Percentiles rank a stretch among this genome's conserved stretches.
phyloP scores from a whole-genome alignment of 2,797 vertebrate species.

The Glossophaga mutica region DNA sequence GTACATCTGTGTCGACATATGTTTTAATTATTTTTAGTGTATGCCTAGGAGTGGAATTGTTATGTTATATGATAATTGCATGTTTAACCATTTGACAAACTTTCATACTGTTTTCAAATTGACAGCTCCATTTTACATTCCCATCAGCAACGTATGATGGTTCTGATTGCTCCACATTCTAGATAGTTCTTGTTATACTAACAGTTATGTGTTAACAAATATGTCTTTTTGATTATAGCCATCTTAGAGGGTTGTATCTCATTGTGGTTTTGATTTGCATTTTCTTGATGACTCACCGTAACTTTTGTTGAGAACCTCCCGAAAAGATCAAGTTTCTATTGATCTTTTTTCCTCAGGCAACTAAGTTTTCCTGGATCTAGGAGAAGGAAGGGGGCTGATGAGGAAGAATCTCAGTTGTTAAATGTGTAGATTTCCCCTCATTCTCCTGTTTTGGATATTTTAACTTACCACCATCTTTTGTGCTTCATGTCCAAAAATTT shows the following conservation, averaged over 20 bases:
- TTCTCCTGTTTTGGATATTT: not conserved
- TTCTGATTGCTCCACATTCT: not conserved
- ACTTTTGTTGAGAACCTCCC: not conserved
- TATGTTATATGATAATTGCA: not conserved
- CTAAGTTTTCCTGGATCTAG: not conserved
- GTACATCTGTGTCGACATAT: not conserved
- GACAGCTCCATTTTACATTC: not conserved
- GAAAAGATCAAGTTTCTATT: not conserved
- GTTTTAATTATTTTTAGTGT: not conserved
- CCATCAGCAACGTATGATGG: not conserved
- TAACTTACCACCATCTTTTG: not conserved
- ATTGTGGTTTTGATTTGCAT: conserved; percentile 26
- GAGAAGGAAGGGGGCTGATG: not conserved
- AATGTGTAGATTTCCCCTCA: not conserved
- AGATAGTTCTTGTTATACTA: not conserved
- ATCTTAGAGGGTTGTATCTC: not conserved
- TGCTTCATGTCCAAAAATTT: not conserved
- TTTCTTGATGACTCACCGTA: conserved; percentile 26
- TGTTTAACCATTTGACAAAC: not conserved
- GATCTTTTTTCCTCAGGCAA: not conserved
- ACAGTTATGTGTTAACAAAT: not conserved
- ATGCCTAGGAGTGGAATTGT: not conserved
- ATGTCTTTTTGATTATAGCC: not conserved
- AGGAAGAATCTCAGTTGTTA: not conserved
- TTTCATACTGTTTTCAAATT: not conserved